Conservation (phyloP, 2,888 invertebrate genomes). For the Ormia ochracea region DNA sequence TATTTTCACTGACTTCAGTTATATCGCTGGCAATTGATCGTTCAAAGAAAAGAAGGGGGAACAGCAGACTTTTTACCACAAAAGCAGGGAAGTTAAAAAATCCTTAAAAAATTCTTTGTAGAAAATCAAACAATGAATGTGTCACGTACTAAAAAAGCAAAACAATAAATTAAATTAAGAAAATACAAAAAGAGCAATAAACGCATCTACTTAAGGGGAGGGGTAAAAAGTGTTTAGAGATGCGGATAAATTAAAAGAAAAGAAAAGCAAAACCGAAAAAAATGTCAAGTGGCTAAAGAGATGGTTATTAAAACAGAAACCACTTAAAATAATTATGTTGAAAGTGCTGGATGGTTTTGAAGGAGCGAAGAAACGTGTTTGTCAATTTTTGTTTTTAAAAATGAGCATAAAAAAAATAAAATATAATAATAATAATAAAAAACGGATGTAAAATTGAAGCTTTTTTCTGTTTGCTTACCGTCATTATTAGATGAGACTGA, state of each 20-base stretch:
- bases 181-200: constrained; percentile 44
- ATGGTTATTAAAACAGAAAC: neutral
- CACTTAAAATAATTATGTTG: constrained; percentile 34
- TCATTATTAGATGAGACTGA: constrained; percentile 55
- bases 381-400: neutral
- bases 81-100: constrained; percentile 33
- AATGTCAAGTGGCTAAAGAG: constrained; percentile 35
- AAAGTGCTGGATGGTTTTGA: neutral
- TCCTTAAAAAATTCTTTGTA: neutral
- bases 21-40: constrained; percentile 48
- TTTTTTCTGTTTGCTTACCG: constrained; percentile 46
- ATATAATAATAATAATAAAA: no score
- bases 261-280: no score
- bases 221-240: constrained; percentile 33
- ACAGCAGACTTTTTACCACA: neutral
- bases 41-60: constrained; percentile 19
- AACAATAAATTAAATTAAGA: neutral
- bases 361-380: neutral
- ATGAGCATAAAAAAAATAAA: neutral
- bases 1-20: constrained; percentile 48
- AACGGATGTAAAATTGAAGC: constrained; percentile 6
- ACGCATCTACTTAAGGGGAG: constrained; percentile 32
- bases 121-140: constrained; percentile 16
- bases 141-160: constrained; percentile 50
- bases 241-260: constrained; percentile 27